Conservation (phyloP, 2,113 vertebrate species). For the Oreocharis arfaki region DNA sequence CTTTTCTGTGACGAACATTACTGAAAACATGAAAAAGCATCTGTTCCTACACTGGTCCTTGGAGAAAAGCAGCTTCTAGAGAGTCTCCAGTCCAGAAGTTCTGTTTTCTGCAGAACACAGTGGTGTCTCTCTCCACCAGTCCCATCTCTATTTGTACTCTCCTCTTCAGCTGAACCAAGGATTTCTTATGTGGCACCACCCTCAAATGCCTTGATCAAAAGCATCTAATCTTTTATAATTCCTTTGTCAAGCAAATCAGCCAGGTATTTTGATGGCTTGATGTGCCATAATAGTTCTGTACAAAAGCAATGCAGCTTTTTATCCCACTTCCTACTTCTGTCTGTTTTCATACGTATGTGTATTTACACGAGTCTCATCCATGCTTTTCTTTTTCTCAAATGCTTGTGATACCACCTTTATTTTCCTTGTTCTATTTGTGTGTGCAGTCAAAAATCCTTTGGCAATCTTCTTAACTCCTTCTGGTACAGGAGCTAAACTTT, state of each 20-base stretch:
- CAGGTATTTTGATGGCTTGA: background rate
- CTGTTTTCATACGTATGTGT: background rate
- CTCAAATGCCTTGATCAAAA: background rate
- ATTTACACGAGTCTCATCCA: background rate
- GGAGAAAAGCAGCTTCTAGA: background rate
- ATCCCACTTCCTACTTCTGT: background rate
- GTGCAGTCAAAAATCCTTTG: background rate
- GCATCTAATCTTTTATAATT: background rate
- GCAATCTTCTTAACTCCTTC: background rate
- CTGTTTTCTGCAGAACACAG: background rate
- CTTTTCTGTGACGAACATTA: background rate
- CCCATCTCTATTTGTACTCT: background rate
- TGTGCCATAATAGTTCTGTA: background rate
- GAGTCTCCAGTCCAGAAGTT: background rate
- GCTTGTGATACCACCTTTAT: background rate
- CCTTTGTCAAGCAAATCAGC: background rate
- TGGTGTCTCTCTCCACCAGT: background rate
- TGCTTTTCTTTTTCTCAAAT: background rate
- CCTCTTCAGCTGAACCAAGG: background rate
- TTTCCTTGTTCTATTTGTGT: background rate
- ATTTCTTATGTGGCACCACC: background rate
- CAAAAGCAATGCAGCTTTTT: background rate
- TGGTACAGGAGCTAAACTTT: background rate
- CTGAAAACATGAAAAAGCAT: background rate
- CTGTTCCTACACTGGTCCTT: background rate